phyloP scores from a whole-genome alignment of 2,888 invertebrate species.

The Hypselothyrea guttata region DNA sequence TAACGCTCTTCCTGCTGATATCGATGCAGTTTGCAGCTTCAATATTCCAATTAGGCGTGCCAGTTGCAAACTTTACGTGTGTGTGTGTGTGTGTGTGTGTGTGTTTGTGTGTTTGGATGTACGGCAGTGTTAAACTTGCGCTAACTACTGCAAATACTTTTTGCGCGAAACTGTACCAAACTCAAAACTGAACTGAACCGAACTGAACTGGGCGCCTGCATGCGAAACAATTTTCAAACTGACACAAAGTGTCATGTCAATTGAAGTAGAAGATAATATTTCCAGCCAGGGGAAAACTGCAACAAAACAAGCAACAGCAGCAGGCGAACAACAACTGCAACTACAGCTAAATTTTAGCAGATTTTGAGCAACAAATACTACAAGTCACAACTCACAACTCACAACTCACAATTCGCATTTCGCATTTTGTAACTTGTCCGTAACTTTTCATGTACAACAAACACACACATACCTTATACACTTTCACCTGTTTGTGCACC shows the following conservation, averaged over 20 bases:
- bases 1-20: neutral
- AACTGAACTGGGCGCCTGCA: conserved; percentile 34
- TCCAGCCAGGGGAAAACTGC: conserved; percentile 49
- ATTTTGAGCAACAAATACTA: conserved; percentile 43
- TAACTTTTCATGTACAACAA: conserved; percentile 41
- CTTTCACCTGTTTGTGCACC: neutral
- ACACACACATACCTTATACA: too few species aligned
- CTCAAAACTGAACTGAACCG: neutral
- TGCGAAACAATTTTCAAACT: conserved; percentile 66
- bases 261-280: conserved; percentile 70
- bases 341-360: conserved; percentile 9
- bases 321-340: conserved; percentile 5
- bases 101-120: neutral
- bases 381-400: conserved; percentile 3
- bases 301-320: conserved; percentile 22
- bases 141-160: conserved; percentile 47
- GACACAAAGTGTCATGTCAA: conserved; percentile 75
- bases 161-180: conserved; percentile 16
- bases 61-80: conserved; percentile 30
- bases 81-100: conserved; percentile 1
- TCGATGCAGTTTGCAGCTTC: conserved; percentile 9
- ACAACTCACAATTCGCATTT: conserved; percentile 6
- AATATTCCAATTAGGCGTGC: conserved; percentile 67
- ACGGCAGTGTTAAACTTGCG: conserved; percentile 30
- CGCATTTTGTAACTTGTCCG: conserved; percentile 38